Evolutionary conservation across 2,888 invertebrate species (phyloP).

Genomic region (Eupelmus urozonus): DNA sequence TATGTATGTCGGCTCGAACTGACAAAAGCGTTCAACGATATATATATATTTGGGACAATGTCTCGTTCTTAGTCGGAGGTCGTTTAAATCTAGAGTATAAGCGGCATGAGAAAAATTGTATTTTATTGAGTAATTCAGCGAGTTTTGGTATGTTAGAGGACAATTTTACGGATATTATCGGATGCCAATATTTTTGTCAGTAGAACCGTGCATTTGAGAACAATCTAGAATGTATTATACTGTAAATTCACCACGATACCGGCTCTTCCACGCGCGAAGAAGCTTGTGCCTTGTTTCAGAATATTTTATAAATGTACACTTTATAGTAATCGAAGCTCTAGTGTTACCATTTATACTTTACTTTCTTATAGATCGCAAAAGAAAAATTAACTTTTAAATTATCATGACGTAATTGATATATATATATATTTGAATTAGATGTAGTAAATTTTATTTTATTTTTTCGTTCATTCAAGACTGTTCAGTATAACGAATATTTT

Average conservation of each 20-base stretch:
- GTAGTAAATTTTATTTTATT: not conserved
- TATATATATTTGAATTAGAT: not conserved
- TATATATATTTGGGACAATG: constrained; percentile 6
- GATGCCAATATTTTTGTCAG: constrained; percentile 32
- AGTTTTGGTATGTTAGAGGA: no score
- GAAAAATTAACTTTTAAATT: not conserved
- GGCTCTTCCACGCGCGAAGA: constrained; percentile 11
- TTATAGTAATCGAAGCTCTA: constrained; percentile 7
- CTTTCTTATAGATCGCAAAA: not conserved
- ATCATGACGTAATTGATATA: not conserved
- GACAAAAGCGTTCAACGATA: constrained; percentile 6
- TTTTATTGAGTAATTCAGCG: constrained; percentile 1
- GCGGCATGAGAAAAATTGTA: no score
- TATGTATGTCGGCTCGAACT: constrained; percentile 1
- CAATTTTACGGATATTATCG: not conserved
- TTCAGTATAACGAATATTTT: constrained; percentile 24
- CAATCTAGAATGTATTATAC: constrained; percentile 21
- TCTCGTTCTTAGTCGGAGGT: no score
- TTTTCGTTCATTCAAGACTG: constrained; percentile 28
- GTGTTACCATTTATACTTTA: not conserved
- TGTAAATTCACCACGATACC: constrained; percentile 21
- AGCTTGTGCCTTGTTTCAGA: constrained; percentile 49
- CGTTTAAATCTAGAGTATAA: no score
- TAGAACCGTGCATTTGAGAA: constrained; percentile 1
- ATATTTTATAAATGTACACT: constrained; percentile 32